Evolutionary conservation across 2,888 invertebrate species (phyloP).

Genomic region (Hypena proboscidalis): DNA sequence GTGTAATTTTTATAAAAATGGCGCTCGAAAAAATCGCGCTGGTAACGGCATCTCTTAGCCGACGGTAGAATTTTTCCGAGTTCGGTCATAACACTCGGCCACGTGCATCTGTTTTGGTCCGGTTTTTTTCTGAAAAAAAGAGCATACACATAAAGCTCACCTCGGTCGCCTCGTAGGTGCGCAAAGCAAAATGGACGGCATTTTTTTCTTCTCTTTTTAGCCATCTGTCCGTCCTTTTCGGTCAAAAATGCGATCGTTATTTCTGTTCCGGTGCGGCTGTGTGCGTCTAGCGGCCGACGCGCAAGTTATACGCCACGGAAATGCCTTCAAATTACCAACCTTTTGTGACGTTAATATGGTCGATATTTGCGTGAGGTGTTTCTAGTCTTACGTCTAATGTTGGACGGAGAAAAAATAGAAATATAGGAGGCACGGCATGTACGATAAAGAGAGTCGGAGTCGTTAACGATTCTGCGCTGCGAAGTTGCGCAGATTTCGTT

Average conservation of each 20-base stretch:
- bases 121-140: conserved; percentile 82
- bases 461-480: conserved; percentile 86
- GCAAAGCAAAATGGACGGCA: conserved; percentile 84
- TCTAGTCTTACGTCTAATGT: conserved; percentile 79
- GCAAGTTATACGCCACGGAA: conserved; percentile 61
- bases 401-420: conserved; percentile 83
- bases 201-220: conserved; percentile 86
- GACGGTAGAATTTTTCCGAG: conserved; percentile 73
- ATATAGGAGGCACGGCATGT: conserved; percentile 83
- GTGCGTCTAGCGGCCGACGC: conserved; percentile 72
- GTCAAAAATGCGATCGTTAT: conserved; percentile 86
- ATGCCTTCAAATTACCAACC: conserved; percentile 38
- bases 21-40: conserved; percentile 69
- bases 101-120: conserved; percentile 86
- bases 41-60: conserved; percentile 82
- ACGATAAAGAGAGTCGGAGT: conserved; percentile 85
- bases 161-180: conserved; percentile 75
- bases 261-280: conserved; percentile 83
- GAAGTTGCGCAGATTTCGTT: conserved; percentile 86
- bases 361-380: conserved; percentile 41
- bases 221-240: conserved; percentile 85
- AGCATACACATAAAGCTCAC: conserved; percentile 81
- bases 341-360: conserved; percentile 22
- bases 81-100: conserved; percentile 83
- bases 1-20: conserved; percentile 70